Evolutionary conservation across 2,113 vertebrate species (phyloP).

Genomic region (Micronycteris hirsuta): DNA sequence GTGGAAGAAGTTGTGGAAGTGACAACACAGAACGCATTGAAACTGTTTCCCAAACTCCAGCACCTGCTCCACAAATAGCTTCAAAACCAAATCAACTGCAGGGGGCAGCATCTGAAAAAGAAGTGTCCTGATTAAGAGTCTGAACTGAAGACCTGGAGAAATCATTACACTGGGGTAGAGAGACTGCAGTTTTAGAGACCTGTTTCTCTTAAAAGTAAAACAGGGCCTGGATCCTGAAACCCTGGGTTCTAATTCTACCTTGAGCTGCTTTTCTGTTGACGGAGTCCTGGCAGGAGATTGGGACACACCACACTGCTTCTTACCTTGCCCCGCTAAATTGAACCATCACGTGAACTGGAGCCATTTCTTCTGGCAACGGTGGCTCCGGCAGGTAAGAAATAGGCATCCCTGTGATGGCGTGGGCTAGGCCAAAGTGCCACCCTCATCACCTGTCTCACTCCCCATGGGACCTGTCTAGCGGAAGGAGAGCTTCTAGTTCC

Average conservation of each 20-base stretch:
- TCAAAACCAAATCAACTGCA: background rate
- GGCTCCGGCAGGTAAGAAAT: background rate
- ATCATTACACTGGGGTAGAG: background rate
- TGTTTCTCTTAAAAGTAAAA: background rate
- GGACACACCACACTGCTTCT: background rate
- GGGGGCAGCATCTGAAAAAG: background rate
- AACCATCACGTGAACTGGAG: background rate
- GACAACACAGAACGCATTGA: conserved; percentile 91
- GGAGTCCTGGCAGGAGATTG: background rate
- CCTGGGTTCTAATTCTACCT: background rate
- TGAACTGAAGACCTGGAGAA: background rate
- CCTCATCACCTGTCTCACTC: background rate
- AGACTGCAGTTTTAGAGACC: background rate
- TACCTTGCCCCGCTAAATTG: background rate
- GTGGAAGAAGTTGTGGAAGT: conserved; percentile 88
- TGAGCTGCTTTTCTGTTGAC: background rate
- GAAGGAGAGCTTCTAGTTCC: background rate
- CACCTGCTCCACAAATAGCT: conserved; percentile 54
- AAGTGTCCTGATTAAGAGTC: background rate
- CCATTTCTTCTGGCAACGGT: background rate
- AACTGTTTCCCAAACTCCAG: conserved; percentile 90
- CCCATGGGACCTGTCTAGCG: background rate
- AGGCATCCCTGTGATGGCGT: accelerated
- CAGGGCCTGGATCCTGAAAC: background rate
- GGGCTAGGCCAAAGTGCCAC: accelerated